Conservation (phyloP, 2,797 vertebrate species). For the Propithecus deckenii region DNA sequence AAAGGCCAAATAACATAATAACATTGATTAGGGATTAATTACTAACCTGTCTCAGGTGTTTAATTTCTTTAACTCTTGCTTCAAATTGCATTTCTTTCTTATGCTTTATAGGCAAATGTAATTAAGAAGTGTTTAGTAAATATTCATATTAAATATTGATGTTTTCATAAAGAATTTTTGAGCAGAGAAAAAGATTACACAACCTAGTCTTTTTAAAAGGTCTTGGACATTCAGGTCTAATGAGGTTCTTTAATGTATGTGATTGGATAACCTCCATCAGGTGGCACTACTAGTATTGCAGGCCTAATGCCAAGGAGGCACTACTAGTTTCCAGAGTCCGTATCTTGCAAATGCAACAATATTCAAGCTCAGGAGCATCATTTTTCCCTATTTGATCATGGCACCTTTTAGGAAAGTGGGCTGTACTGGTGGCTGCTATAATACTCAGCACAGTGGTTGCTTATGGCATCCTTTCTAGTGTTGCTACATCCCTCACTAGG, state of each 20-base stretch:
- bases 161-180: constrained; percentile 12
- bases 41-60: not conserved
- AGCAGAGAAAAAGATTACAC: not conserved
- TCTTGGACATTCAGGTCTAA: not conserved
- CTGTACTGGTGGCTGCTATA: not conserved
- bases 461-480: not conserved
- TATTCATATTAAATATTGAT: not conserved
- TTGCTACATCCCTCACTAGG: not conserved
- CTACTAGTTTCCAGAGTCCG: not conserved
- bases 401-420: not conserved
- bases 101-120: not conserved
- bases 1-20: not conserved
- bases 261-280: not conserved
- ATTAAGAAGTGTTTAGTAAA: not conserved
- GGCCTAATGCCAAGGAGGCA: not conserved
- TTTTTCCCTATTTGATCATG: not conserved
- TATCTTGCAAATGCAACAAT: not conserved
- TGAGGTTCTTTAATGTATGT: not conserved
- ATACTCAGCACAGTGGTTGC: not conserved
- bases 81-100: not conserved
- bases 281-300: no score
- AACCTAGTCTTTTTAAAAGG: not conserved
- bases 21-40: not conserved
- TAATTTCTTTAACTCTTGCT: constrained; percentile 37
- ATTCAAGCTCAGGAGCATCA: not conserved